Evolutionary conservation across 2,113 vertebrate species (phyloP).

Genomic region (Ceuthmochares aereus): DNA sequence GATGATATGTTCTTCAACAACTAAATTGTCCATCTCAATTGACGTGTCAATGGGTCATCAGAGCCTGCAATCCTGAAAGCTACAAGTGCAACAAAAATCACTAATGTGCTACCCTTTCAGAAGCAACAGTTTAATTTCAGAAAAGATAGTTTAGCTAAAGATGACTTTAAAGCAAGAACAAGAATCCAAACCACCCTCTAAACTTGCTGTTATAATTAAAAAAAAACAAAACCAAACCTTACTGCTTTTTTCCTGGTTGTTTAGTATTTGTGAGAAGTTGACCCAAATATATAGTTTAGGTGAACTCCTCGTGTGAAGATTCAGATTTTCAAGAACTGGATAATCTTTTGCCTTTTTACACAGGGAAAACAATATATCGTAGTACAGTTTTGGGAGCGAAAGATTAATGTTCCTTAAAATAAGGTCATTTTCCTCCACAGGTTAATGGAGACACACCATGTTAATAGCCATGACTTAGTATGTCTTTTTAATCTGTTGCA

Average conservation of each 20-base stretch:
- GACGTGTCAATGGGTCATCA: background rate
- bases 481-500: background rate
- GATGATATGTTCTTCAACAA: background rate
- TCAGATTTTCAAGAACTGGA: background rate
- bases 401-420: background rate
- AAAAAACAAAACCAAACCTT: background rate
- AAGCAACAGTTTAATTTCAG: background rate
- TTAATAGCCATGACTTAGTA: background rate
- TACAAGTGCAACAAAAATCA: background rate
- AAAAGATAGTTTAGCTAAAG: background rate
- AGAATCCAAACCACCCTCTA: background rate
- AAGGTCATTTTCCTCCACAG: background rate
- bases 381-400: background rate
- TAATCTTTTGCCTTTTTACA: background rate
- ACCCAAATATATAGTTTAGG: background rate
- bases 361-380: background rate
- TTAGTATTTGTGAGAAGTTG: background rate
- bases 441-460: background rate
- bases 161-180: background rate
- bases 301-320: background rate
- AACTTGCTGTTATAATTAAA: background rate
- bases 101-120: background rate
- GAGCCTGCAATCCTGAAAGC: background rate
- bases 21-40: background rate
- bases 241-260: background rate